Base-by-base conservation (phyloP, 2,113 vertebrate species). In the Ibidorhyncha struthersii region DNA sequence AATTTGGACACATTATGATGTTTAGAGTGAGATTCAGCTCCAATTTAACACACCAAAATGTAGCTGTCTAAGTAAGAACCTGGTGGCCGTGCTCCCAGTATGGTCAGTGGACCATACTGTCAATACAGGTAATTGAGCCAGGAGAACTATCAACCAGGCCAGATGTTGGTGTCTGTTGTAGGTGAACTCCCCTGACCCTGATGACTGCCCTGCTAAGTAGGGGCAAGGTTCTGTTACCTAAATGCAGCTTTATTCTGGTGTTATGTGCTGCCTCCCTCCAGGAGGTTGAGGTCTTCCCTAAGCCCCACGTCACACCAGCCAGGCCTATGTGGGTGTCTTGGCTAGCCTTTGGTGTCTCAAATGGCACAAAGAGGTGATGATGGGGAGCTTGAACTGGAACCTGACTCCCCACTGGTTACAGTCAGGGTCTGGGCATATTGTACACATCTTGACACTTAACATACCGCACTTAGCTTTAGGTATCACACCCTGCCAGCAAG, bases 1-100 rank as follows among this genome's bases (percentile, higher is more conserved):
- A 77, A 89, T 83, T 55, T 0, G 0, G 19, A 36, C 49, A 25
- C 5, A 1, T 65, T 69, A 13, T 22, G 41, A 11, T 3, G 5
- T 47, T 89, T 67, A 73, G 43, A 79, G 22, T 34, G 47, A 41
- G 58, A 77, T 32, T 77, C 16, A 58, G 20, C 32, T 56, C 23
- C 36, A n/a, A 7, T 52, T 74, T 80, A 74, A 69, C 13, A 62
- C 13, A 49, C 6, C 47, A 30, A 38, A 38, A 32, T 27, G 32
- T 14, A 62, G 23, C 19, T n/a, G 23, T 50, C 49, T 85, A 30
- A 20, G 6, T 40, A 38, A 69, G 67, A 80, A 40, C 12, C 22
- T 61, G 26, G 47, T 11, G 11, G n/a, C 19, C 16, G 8, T 26
- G 14, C 5, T 65, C 17, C 29, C 29, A 2, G 40, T 81, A 13